Conservation (phyloP, 2,797 vertebrate species). For the Myotis daubentonii region DNA sequence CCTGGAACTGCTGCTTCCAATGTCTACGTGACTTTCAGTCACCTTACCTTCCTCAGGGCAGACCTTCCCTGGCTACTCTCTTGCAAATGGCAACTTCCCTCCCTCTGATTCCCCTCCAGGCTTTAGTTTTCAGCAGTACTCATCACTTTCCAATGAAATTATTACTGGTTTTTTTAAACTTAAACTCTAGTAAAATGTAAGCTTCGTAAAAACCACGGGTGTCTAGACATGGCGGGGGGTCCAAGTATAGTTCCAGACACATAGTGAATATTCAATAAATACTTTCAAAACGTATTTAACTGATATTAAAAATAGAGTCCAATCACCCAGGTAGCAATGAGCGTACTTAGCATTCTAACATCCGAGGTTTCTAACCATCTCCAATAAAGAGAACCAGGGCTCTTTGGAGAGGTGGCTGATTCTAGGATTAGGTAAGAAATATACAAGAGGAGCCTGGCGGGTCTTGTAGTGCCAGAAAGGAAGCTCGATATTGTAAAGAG, state of each 20-base stretch:
- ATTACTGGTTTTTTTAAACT: neutral
- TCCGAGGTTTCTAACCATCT: neutral
- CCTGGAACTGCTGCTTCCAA: neutral
- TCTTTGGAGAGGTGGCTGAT: neutral
- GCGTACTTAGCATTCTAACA: neutral
- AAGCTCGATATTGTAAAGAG: neutral
- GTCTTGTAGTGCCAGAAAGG: neutral
- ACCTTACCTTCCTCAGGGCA: neutral
- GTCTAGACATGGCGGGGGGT: neutral
- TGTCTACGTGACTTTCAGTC: rapidly evolving
- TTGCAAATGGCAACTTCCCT: neutral
- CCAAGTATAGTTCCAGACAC: neutral
- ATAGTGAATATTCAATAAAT: neutral
- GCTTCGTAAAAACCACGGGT: neutral
- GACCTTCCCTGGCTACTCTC: neutral
- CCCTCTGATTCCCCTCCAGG: neutral
- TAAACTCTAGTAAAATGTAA: neutral
- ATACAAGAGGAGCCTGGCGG: neutral
- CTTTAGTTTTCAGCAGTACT: neutral
- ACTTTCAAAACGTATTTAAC: neutral
- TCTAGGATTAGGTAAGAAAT: neutral
- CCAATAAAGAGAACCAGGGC: neutral
- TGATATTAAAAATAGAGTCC: neutral
- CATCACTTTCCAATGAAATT: neutral
- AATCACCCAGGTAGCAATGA: neutral